Percentiles rank a stretch among this genome's conserved stretches.
Evolutionary conservation across 2,113 vertebrate genomes (phyloP).

Genomic region (Aptenodytes forsteri): DNA sequence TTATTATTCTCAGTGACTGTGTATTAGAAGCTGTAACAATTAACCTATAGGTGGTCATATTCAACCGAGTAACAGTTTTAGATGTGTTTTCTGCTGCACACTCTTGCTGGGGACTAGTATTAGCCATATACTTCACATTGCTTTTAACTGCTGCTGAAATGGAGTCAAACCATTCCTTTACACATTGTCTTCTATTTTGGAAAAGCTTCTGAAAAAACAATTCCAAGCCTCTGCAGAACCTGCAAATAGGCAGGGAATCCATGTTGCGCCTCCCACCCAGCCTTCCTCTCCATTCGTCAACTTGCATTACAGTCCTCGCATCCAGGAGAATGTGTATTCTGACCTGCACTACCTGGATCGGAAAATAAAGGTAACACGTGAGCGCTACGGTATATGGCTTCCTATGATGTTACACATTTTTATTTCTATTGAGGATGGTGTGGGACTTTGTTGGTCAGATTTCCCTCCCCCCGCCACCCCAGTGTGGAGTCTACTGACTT

Average conservation of each 20-base stretch:
- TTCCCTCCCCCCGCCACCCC: too few species aligned
- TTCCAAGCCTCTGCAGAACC: neutral
- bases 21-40: neutral
- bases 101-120: neutral
- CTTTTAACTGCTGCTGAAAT: neutral
- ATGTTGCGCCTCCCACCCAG: accelerated
- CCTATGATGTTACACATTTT: neutral
- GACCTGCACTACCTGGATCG: constrained; percentile 35
- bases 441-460: neutral
- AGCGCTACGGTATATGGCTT: neutral
- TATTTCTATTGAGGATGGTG: neutral
- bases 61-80: neutral
- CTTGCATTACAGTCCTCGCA: neutral
- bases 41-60: neutral
- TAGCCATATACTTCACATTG: neutral
- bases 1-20: neutral
- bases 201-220: neutral
- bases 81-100: neutral
- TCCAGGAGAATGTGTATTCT: neutral
- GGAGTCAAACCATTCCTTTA: neutral
- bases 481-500: neutral
- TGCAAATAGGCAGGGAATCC: neutral
- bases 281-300: neutral
- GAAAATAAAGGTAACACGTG: constrained; percentile 60
- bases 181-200: neutral